phyloP scores from a whole-genome alignment of 1,140 invertebrate genomes.

The Cotesia vestalis region DNA sequence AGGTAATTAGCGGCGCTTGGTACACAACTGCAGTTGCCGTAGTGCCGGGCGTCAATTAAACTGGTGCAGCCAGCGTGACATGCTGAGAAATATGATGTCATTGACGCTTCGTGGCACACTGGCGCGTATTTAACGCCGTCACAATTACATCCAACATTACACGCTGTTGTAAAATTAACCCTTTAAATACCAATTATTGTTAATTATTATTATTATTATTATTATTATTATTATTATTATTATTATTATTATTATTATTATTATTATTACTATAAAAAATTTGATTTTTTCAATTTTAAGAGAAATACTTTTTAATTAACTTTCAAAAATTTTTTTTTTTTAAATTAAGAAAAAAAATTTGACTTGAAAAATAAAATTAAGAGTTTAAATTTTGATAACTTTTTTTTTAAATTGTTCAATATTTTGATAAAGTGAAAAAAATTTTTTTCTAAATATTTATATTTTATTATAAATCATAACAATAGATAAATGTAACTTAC shows the following conservation, averaged over 20 bases:
- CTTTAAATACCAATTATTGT: slow-evolving; percentile 47
- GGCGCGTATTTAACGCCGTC: slow-evolving; percentile 68
- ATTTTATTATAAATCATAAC: too few species aligned
- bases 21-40: slow-evolving; percentile 58
- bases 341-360: too few species aligned
- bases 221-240: too few species aligned
- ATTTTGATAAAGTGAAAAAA: too few species aligned
- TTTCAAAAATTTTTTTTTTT: neutral
- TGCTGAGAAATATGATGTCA: slow-evolving; percentile 70
- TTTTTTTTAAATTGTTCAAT: too few species aligned
- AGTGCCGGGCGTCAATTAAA: slow-evolving; percentile 53
- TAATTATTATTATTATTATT: too few species aligned
- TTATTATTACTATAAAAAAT: too few species aligned
- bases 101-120: slow-evolving; percentile 67
- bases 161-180: slow-evolving; percentile 64
- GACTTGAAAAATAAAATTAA: too few species aligned
- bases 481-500: slow-evolving; percentile 49
- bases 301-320: neutral
- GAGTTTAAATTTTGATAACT: too few species aligned
- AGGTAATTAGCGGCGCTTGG: neutral
- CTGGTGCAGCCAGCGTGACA: slow-evolving; percentile 71
- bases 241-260: too few species aligned
- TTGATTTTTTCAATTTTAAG: neutral
- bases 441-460: too few species aligned
- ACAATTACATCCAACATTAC: slow-evolving; percentile 69